Evolutionary conservation across 2,888 invertebrate genomes (phyloP), one percentile per base, ranked within the genome.

Genomic region (Acleris laterana): DNA sequence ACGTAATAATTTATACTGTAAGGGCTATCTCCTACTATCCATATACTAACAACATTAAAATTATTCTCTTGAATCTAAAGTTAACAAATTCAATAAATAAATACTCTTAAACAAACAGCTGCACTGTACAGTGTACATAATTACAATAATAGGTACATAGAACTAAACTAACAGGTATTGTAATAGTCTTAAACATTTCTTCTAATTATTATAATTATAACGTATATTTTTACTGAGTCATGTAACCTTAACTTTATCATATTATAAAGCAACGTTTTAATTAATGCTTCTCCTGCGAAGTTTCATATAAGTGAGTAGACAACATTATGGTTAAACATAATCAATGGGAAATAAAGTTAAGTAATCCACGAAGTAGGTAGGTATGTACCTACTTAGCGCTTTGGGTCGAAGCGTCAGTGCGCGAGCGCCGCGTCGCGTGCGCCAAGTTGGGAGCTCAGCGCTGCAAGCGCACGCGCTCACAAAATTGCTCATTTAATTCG

Each of bases 1-100:
- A 90, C 90, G 88, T 83, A 89, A 90, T 90, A 87, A 82, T 87
- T 88, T 84, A 75, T 74, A 74, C 69, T 79, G 70, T 77, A 78
- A 76, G 73, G 74, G 83, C 86, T 85, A 88, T 85, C 82, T 78
- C 76, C 86, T 89, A 90, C 87, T 70, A 73, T 66, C 78, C 80
- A 78, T 74, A 83, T 75, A 77, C 84, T 88, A 85, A 74, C 61
- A 68, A 69, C 63, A 63, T 61, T 63, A 51, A 64, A 44, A 60
- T 65, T 52, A 42, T 68, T 66, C 68, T 57, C 44, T 58, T 59
- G 53, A 70, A 70, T 62, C 62, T 75, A 84, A 83, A 84, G 84
- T 85, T 38, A 38, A 38, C 85, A 81, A 81, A 76, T 71, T 70
- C 70, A 58, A 76, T 83, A 87, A 77, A 77, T 76, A 82, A 82